Evolutionary conservation across 2,888 invertebrate species (phyloP).

Genomic region (Nysson spinosus): DNA sequence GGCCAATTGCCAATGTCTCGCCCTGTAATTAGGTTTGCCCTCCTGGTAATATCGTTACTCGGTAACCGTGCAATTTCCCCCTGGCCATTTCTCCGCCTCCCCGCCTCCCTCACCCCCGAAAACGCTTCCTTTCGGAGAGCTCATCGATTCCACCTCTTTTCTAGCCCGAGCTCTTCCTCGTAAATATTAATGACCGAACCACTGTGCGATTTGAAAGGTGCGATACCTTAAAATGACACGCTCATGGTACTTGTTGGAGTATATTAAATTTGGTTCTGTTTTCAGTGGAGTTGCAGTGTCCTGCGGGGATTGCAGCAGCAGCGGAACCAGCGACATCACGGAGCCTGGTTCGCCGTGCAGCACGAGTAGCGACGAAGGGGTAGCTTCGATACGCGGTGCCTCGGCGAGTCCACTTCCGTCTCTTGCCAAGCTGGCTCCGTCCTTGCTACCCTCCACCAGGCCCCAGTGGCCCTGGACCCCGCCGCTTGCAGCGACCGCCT

Average conservation of each 20-base stretch:
- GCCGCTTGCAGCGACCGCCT: slow-evolving; percentile 73
- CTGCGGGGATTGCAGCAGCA: slow-evolving; percentile 81
- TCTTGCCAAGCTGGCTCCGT: slow-evolving; percentile 71
- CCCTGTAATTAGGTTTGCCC: slow-evolving; percentile 72
- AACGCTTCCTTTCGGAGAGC: slow-evolving; percentile 1
- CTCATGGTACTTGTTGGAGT: no score
- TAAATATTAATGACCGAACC: not conserved
- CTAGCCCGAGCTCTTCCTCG: no score
- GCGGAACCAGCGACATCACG: slow-evolving; percentile 88
- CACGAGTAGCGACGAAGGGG: slow-evolving; percentile 82
- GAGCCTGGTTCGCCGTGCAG: slow-evolving; percentile 92
- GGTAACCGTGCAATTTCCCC: slow-evolving; percentile 72
- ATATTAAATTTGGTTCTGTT: slow-evolving; percentile 50
- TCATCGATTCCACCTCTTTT: not conserved
- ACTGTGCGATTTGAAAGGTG: not conserved
- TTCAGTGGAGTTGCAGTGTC: slow-evolving; percentile 91
- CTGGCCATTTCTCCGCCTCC: slow-evolving; percentile 18
- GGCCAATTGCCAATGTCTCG: slow-evolving; percentile 71
- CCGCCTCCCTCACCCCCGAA: slow-evolving; percentile 15
- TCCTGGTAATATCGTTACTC: slow-evolving; percentile 69
- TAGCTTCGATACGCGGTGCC: slow-evolving; percentile 66
- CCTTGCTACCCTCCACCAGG: slow-evolving; percentile 69
- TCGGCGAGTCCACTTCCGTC: slow-evolving; percentile 69
- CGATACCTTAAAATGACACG: no score
- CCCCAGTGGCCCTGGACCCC: slow-evolving; percentile 77